A percentile compares a stretch with the other conserved stretches of the same genome.
Conservation (phyloP, 2,797 vertebrate species). For the Gila robusta region DNA sequence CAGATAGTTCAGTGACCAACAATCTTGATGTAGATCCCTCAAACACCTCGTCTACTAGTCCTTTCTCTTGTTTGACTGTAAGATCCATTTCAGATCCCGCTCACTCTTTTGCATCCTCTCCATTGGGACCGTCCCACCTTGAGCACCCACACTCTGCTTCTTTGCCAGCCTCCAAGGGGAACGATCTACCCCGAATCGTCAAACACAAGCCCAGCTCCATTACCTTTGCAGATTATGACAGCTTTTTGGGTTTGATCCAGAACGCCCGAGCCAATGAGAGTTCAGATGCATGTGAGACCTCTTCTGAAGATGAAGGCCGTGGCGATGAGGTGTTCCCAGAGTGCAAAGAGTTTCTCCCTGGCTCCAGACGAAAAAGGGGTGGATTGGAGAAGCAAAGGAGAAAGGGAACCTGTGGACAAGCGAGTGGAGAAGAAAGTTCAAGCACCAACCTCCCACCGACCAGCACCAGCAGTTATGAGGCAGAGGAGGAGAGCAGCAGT, state of each 20-base stretch:
- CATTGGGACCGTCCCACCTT: neutral
- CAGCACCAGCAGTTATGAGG: constrained; percentile 63
- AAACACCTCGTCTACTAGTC: neutral
- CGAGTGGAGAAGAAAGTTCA: constrained; percentile 1
- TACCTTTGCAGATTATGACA: constrained; percentile 77
- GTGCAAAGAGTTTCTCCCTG: constrained; percentile 58
- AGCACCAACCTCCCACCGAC: neutral
- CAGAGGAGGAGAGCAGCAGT: constrained; percentile 66
- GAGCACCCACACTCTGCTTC: neutral
- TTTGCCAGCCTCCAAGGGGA: constrained; percentile 37
- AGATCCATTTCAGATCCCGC: constrained; percentile 10
- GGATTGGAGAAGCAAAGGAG: constrained; percentile 67
- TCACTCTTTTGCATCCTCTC: constrained; percentile 5
- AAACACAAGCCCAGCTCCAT: constrained; percentile 82
- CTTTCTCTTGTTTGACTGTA: constrained; percentile 15
- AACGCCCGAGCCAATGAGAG: constrained; percentile 63
- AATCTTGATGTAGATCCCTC: constrained; percentile 28
- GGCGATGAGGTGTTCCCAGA: constrained; percentile 71
- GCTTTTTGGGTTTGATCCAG: constrained; percentile 36
- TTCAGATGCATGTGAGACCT: constrained; percentile 73
- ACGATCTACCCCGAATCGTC: constrained; percentile 74
- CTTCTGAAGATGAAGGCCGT: constrained; percentile 67
- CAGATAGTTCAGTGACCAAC: constrained; percentile 48
- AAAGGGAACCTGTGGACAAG: constrained; percentile 46
- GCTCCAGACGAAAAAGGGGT: constrained; percentile 59